Evolutionary conservation across 2,113 vertebrate species (phyloP).

Genomic region (Prunella fulvescens): DNA sequence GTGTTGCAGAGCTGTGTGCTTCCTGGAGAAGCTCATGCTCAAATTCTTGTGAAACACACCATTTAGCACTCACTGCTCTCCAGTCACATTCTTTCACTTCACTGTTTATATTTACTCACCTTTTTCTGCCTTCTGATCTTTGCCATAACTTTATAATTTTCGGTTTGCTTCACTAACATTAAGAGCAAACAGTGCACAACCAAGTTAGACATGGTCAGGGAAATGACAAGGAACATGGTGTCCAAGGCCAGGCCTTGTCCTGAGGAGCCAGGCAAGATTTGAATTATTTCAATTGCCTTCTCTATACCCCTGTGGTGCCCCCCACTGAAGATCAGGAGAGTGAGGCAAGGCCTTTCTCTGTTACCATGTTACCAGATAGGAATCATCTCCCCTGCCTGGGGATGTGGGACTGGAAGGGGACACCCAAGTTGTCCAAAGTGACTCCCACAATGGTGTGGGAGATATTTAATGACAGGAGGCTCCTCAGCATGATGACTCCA

Average conservation of each 20-base stretch:
- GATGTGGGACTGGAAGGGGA: neutral
- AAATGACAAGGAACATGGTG: neutral
- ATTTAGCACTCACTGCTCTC: neutral
- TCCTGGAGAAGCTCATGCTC: neutral
- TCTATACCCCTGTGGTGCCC: neutral
- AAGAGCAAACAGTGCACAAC: neutral
- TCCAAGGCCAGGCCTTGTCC: neutral
- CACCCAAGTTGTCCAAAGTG: neutral
- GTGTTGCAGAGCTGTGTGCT: neutral
- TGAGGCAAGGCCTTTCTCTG: neutral
- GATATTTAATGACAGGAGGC: neutral
- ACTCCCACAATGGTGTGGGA: neutral
- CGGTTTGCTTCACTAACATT: neutral
- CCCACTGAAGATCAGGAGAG: neutral
- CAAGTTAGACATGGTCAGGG: neutral
- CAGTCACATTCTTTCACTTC: neutral
- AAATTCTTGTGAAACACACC: neutral
- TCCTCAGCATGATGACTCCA: neutral
- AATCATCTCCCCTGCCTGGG: neutral
- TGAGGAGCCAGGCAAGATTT: neutral
- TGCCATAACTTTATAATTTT: neutral
- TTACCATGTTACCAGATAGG: neutral
- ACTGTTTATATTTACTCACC: conserved; percentile 16
- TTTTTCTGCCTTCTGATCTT: conserved; percentile 7
- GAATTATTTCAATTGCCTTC: neutral